Evolutionary conservation across 2,797 vertebrate genomes (phyloP).

Genomic region (Rhabdophis nuchalis): DNA sequence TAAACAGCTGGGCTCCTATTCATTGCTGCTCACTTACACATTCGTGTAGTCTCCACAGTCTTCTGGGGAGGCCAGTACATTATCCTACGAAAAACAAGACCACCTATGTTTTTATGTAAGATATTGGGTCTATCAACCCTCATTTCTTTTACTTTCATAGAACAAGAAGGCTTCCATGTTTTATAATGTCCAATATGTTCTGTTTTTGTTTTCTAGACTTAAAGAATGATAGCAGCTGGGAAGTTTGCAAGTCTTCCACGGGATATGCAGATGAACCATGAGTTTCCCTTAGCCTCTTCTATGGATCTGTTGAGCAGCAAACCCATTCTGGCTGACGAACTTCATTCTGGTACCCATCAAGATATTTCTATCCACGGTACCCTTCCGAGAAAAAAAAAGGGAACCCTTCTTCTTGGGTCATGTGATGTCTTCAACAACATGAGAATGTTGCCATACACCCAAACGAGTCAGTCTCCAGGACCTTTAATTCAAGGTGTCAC

Average conservation of each 20-base stretch:
- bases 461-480: slow-evolving; percentile 64
- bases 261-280: slow-evolving; percentile 79
- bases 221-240: slow-evolving; percentile 91
- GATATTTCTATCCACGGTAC: slow-evolving; percentile 91
- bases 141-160: neutral
- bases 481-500: slow-evolving; percentile 74
- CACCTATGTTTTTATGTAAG: slow-evolving; percentile 2
- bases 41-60: neutral
- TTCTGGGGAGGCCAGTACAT: neutral
- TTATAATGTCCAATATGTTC: neutral
- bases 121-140: neutral
- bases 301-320: slow-evolving; percentile 91
- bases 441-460: slow-evolving; percentile 62
- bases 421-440: slow-evolving; percentile 68
- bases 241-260: slow-evolving; percentile 89
- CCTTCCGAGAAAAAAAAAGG: slow-evolving; percentile 89
- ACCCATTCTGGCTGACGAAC: slow-evolving; percentile 64
- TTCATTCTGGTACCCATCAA: slow-evolving; percentile 72
- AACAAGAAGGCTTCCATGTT: slow-evolving; percentile 12
- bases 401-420: slow-evolving; percentile 64
- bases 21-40: neutral
- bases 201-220: slow-evolving; percentile 70
- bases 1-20: neutral
- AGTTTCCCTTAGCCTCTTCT: slow-evolving; percentile 83
- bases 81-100: neutral